A percentile compares a stretch with the other conserved stretches of the same genome.
Conservation (phyloP, 2,113 vertebrate genomes). For the Stegastes partitus region DNA sequence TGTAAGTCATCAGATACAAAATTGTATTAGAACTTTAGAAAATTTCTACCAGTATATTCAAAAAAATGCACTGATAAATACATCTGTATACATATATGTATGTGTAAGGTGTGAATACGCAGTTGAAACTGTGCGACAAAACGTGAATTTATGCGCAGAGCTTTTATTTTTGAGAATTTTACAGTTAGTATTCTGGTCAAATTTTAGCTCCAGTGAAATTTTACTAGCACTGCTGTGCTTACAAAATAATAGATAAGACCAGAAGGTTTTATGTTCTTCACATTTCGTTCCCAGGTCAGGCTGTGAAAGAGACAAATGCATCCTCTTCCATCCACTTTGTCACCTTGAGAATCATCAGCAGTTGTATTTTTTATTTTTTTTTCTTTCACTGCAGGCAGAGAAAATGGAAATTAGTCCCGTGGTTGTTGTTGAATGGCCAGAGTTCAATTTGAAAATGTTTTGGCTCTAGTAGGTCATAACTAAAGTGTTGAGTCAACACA, state of each 20-base stretch:
- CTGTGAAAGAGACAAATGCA: slow-evolving; percentile 35
- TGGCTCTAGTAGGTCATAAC: slow-evolving; percentile 67
- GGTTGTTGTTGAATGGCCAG: slow-evolving; percentile 53
- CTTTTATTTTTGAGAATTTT: not conserved
- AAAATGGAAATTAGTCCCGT: slow-evolving; percentile 69
- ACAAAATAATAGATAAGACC: not conserved
- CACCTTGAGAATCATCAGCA: slow-evolving; percentile 57
- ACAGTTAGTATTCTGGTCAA: not conserved
- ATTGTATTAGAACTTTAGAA: too few species aligned
- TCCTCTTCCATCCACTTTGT: slow-evolving; percentile 48
- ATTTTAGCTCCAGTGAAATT: not conserved
- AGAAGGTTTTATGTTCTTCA: slow-evolving; percentile 15
- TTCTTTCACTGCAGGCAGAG: slow-evolving; percentile 51
- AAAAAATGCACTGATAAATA: too few species aligned
- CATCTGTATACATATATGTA: not conserved
- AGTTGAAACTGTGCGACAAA: not conserved
- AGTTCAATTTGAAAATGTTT: slow-evolving; percentile 69
- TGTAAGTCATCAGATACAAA: too few species aligned
- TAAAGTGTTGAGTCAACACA: slow-evolving; percentile 62
- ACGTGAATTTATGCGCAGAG: not conserved
- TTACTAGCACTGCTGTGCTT: not conserved
- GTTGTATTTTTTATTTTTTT: slow-evolving; percentile 20
- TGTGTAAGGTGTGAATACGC: not conserved
- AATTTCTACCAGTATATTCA: too few species aligned
- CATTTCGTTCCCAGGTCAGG: slow-evolving; percentile 28